Base-by-base conservation (phyloP, 2,113 vertebrate species). In the Speoplatyrhinus poulsoni region DNA sequence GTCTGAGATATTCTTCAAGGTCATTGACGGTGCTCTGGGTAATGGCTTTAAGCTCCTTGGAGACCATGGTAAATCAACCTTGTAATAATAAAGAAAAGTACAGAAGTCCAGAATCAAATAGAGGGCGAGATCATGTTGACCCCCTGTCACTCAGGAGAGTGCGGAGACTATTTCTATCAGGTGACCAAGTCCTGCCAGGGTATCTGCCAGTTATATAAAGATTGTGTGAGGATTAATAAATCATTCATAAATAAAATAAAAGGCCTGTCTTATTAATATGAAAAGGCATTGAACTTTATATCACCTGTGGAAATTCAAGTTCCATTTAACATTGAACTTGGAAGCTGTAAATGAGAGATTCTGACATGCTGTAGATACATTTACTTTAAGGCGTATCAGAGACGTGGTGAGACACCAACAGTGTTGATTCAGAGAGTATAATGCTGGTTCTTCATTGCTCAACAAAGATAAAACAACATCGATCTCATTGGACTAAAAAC, bases 31-130 rank as follows among this genome's bases (percentile, higher is more conserved):
- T 68, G 72, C 52, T 49, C 55, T 54, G 65, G 77, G 70, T 85
- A 82, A 86, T 84, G 62, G 77, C 67, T 80, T 81, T n/a, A 76
- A 80, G 56, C 57, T 76, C 82, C 76, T 63, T 10, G 19, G 83
- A 82, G 82, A 82, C 67, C 70, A 62, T 74, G 60, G 65, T 77
- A 85, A 85, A 82, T 85, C 82, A 87, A 79, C 63, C 84, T 74
- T 84, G 76, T 80, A 88, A 83, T 89, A 82, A 62, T 33, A 84
- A 85, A 79, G 36, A 67, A 84, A 85, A 84, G 65, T 64, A 58
- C 65, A 58, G 66, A 78, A 80, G 82, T 75, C 69, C 61, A 69
- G 58, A 77, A 58, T 60, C 66, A 80, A 82, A 70, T 75, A 53
- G 47, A 56, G 65, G 56, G 49, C 52, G 62, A 41, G 71, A 52